Percentiles rank a stretch among this genome's conserved stretches.
phyloP scores from a whole-genome alignment of 92 coral and sea anemone genomes.

The Epizoanthus illoricatus region DNA sequence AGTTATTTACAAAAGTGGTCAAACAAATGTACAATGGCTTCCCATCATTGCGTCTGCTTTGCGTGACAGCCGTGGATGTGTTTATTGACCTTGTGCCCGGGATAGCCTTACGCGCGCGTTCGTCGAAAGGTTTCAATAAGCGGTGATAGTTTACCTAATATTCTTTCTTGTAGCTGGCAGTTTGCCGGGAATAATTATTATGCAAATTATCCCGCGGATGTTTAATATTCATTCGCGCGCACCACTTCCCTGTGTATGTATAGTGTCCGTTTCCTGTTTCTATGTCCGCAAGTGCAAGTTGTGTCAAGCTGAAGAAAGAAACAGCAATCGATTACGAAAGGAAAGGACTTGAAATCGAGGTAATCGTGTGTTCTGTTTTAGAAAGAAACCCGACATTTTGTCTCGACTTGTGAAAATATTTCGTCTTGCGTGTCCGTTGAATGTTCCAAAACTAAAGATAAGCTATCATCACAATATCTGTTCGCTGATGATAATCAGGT shows the following conservation, averaged over 20 bases:
- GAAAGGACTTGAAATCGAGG: slow-evolving; percentile 4
- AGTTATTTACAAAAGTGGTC: slow-evolving; percentile 20
- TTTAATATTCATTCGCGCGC: slow-evolving; percentile 23
- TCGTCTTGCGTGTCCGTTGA: slow-evolving; percentile 54
- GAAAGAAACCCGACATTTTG: slow-evolving; percentile 1
- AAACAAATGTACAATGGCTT: slow-evolving; percentile 22
- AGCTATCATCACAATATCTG: slow-evolving; percentile 58
- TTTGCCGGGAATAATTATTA: slow-evolving; percentile 46
- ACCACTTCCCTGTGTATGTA: slow-evolving; percentile 19
- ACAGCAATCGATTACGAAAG: background rate
- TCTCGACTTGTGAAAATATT: slow-evolving; percentile 31
- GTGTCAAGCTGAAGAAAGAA: slow-evolving; percentile 23
- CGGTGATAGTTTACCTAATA: slow-evolving; percentile 1
- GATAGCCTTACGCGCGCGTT: slow-evolving; percentile 1
- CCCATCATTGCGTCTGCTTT: slow-evolving; percentile 1
- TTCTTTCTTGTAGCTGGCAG: slow-evolving; percentile 11
- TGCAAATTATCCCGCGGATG: slow-evolving; percentile 45
- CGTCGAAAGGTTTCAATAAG: slow-evolving; percentile 2
- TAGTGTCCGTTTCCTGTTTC: slow-evolving; percentile 42
- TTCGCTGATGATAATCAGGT: slow-evolving; percentile 39
- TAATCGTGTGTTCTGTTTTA: background rate
- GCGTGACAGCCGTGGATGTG: slow-evolving; percentile 13
- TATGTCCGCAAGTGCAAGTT: slow-evolving; percentile 14
- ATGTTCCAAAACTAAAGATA: slow-evolving; percentile 48
- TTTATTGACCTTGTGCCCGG: background rate